Percentiles rank a stretch among this genome's conserved stretches.
phyloP scores from a whole-genome alignment of 2,888 invertebrate genomes.

The Yponomeuta malinellus region DNA sequence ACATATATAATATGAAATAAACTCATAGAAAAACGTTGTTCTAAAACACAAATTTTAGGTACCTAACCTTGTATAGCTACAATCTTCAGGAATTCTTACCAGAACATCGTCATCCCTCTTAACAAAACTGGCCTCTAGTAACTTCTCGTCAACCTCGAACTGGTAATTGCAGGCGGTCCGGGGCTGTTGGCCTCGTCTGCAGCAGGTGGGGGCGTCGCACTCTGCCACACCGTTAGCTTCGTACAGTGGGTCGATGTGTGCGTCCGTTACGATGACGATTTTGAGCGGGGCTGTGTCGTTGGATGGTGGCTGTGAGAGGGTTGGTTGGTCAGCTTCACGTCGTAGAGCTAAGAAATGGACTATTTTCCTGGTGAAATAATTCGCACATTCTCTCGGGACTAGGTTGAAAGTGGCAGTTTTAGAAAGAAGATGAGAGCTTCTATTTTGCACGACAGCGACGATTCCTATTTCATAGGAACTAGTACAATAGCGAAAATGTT shows the following conservation, averaged over 20 bases:
- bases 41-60: too few species aligned
- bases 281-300: conserved; percentile 44
- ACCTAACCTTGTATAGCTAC: conserved; percentile 5
- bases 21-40: too few species aligned
- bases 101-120: conserved; percentile 32
- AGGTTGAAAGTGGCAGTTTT: too few species aligned
- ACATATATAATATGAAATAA: too few species aligned
- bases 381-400: too few species aligned
- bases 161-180: conserved; percentile 30
- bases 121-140: conserved; percentile 38
- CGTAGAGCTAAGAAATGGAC: too few species aligned
- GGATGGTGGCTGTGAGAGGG: conserved; percentile 29
- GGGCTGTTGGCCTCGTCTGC: conserved; percentile 77
- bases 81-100: conserved; percentile 33
- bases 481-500: too few species aligned
- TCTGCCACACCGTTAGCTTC: conserved; percentile 78
- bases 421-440: too few species aligned
- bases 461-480: too few species aligned
- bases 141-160: conserved; percentile 34
- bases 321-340: too few species aligned
- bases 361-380: too few species aligned
- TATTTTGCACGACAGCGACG: too few species aligned
- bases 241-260: conserved; percentile 87
- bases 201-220: conserved; percentile 87
- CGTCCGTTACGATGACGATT: conserved; percentile 84